Conservation (phyloP, 2,888 invertebrate genomes). For the Synergus itoensis region DNA sequence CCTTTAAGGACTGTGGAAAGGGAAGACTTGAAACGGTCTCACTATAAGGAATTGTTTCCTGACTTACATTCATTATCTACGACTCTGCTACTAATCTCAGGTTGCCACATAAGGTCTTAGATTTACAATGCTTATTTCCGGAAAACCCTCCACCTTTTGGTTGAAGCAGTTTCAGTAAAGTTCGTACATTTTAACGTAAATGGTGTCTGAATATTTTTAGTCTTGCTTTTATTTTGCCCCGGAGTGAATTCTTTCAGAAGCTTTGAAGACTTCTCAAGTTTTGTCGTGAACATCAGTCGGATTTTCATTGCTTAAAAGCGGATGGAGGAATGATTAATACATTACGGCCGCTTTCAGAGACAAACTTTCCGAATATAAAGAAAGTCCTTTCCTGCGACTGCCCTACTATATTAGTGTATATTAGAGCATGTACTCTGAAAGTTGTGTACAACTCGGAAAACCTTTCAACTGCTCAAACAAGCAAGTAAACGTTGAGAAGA, state of each 20-base stretch:
- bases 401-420: not conserved
- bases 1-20: not conserved
- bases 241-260: not conserved
- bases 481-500: slow-evolving; percentile 35
- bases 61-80: slow-evolving; percentile 9
- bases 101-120: slow-evolving; percentile 15
- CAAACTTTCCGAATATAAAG: slow-evolving; percentile 5
- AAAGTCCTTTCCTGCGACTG: not conserved
- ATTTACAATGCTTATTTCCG: not conserved
- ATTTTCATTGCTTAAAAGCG: not conserved
- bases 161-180: not conserved
- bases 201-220: not conserved
- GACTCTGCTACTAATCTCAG: not conserved
- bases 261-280: not conserved
- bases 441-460: slow-evolving; percentile 29
- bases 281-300: not conserved
- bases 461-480: slow-evolving; percentile 28
- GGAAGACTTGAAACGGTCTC: not conserved
- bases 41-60: slow-evolving; percentile 6
- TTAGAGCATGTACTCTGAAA: slow-evolving; percentile 12
- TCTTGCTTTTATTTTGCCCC: not conserved
- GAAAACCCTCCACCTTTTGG: not conserved
- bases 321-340: not conserved
- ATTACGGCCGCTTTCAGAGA: not conserved
- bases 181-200: not conserved